These are phyloP conservation scores for Pachypeltis micranthus DNA, from an alignment of 1,140 invertebrate species.

Conservation along the genomic window DNA sequence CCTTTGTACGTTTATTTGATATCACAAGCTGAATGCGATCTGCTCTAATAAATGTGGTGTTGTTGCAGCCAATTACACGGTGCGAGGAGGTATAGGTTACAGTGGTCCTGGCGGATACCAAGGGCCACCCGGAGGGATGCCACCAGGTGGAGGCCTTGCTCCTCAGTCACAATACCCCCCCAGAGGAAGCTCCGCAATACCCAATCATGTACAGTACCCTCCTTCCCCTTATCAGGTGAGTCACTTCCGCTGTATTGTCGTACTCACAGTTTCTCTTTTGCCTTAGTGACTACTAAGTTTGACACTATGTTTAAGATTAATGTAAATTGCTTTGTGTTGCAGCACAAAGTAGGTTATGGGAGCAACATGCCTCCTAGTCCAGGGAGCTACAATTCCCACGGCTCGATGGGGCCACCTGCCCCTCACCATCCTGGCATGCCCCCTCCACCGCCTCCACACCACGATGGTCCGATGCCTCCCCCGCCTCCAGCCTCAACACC, in stretches of 20 bases:
- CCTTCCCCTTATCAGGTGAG: slow-evolving; percentile 31
- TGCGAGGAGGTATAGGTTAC: slow-evolving; percentile 39
- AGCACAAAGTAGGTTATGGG: slow-evolving; percentile 47
- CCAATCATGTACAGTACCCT: slow-evolving; percentile 41
- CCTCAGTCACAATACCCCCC: slow-evolving; percentile 36
- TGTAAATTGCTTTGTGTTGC: too few species aligned
- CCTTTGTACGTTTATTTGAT: too few species aligned
- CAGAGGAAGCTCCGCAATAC: slow-evolving; percentile 36
- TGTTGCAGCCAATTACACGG: slow-evolving; percentile 39
- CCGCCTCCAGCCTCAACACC: slow-evolving; percentile 45
- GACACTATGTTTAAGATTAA: too few species aligned
- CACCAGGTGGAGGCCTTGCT: slow-evolving; percentile 15
- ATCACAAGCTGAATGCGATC: not conserved
- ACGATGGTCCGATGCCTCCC: slow-evolving; percentile 43
- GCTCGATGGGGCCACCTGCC: slow-evolving; percentile 43
- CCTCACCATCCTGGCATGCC: slow-evolving; percentile 31
- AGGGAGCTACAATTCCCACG: slow-evolving; percentile 36
- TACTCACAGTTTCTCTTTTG: slow-evolving; percentile 21
- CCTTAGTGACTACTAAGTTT: too few species aligned
- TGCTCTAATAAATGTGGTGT: not conserved
- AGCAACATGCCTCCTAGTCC: slow-evolving; percentile 41
- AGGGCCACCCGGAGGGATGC: slow-evolving; percentile 33
- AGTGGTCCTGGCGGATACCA: slow-evolving; percentile 26
- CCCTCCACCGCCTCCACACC: slow-evolving; percentile 37
- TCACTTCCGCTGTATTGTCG: not conserved